Evolutionary conservation across 1,140 invertebrate species (phyloP).

Genomic region (Oedothorax gibbosus): DNA sequence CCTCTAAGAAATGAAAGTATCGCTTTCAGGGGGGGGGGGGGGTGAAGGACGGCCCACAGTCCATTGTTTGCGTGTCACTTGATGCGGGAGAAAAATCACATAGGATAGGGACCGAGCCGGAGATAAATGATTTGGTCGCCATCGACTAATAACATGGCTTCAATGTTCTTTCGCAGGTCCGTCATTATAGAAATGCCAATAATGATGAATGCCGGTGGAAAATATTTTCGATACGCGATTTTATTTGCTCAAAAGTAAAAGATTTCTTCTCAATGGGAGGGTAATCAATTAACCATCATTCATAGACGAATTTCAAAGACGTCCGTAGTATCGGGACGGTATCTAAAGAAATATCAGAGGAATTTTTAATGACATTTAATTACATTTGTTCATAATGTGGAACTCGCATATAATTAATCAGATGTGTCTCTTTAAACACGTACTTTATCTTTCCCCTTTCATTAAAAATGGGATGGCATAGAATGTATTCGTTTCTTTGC

Average conservation of each 20-base stretch:
- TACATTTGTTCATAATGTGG: no score
- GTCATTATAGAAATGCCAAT: constrained; percentile 41
- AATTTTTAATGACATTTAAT: no score
- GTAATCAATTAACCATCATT: constrained; percentile 47
- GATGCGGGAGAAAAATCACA: constrained; percentile 34
- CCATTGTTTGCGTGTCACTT: constrained; percentile 49
- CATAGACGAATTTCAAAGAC: constrained; percentile 37
- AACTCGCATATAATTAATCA: no score
- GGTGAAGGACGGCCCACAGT: constrained; percentile 10
- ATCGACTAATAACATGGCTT: constrained; percentile 48
- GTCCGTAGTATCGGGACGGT: neutral
- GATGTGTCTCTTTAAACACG: no score
- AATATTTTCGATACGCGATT: constrained; percentile 39
- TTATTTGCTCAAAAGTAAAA: constrained; percentile 41
- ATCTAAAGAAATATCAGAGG: no score
- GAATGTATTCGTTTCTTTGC: no score
- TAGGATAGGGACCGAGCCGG: constrained; percentile 27
- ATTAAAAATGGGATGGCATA: no score
- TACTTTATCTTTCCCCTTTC: no score
- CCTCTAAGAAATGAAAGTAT: constrained; percentile 28
- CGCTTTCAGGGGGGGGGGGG: constrained; percentile 19
- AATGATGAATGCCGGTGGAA: constrained; percentile 44
- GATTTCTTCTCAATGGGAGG: constrained; percentile 40
- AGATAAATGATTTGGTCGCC: constrained; percentile 51
- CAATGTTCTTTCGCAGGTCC: constrained; percentile 30